Percentiles rank a stretch among this genome's conserved stretches.
phyloP scores from a whole-genome alignment of 1,140 invertebrate genomes.

The Trissolcus basalis region DNA sequence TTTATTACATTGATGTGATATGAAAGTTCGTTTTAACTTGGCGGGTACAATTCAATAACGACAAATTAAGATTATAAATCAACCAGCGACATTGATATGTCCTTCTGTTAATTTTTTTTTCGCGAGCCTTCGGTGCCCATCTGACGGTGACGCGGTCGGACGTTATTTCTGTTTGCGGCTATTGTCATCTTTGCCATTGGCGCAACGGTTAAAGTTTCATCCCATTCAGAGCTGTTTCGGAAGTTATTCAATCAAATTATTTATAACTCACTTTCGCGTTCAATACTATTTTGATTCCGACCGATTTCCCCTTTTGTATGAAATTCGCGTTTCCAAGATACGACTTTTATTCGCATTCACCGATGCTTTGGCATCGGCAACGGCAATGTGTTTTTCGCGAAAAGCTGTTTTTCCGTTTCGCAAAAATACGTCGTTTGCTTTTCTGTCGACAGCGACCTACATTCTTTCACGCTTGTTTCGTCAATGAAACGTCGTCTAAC shows the following conservation, averaged over 20 bases:
- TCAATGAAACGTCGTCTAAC: slow-evolving; percentile 24
- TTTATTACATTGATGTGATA: too few relatives aligned
- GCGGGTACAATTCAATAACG: too few relatives aligned
- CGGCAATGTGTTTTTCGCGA: slow-evolving; percentile 13
- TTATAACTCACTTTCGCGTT: slow-evolving; percentile 8
- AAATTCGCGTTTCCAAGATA: slow-evolving; percentile 5
- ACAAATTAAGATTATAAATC: too few relatives aligned
- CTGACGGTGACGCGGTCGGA: too few relatives aligned
- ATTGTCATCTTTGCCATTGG: too few relatives aligned
- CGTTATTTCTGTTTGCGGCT: too few relatives aligned
- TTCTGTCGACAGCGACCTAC: slow-evolving; percentile 36
- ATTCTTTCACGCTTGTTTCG: slow-evolving; percentile 41
- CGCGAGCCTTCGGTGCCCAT: too few relatives aligned
- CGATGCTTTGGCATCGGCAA: too few relatives aligned
- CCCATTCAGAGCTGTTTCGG: neutral
- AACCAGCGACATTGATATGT: too few relatives aligned
- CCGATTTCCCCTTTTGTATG: neutral
- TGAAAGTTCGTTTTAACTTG: too few relatives aligned
- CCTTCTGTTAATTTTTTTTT: neutral
- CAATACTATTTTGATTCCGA: slow-evolving; percentile 14
- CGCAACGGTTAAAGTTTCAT: too few relatives aligned
- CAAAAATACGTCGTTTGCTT: slow-evolving; percentile 44
- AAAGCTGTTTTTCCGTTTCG: slow-evolving; percentile 19
- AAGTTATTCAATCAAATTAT: slow-evolving; percentile 24
- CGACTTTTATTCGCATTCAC: slow-evolving; percentile 13